Percentiles rank a stretch among this genome's conserved stretches.
These are phyloP conservation scores for Pteropus alecto DNA, from an alignment of 2,113 vertebrate genomes.

Conservation along the genomic window DNA sequence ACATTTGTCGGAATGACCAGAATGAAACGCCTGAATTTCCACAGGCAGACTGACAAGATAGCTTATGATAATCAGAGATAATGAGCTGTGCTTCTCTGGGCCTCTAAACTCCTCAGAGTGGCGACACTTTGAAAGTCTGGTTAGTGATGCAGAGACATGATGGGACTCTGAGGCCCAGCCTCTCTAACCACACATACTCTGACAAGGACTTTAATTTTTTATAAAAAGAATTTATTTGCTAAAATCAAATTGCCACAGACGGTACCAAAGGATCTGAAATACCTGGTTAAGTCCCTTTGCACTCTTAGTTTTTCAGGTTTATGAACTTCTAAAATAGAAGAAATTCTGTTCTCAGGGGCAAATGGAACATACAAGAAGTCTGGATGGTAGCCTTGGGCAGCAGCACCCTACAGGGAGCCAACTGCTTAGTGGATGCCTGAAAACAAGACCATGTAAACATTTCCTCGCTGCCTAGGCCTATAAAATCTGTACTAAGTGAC, in stretches of 20 bases:
- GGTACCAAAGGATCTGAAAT: conserved; percentile 9
- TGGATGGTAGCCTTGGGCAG: not conserved
- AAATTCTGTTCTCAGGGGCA: conserved; percentile 37
- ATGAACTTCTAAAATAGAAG: conserved; percentile 49
- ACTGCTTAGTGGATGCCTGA: not conserved
- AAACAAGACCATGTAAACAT: conserved; percentile 19
- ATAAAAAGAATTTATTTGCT: conserved; percentile 33
- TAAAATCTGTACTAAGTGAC: conserved; percentile 42
- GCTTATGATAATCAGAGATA: conserved; percentile 50
- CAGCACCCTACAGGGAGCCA: conserved; percentile 14
- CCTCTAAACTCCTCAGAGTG: not conserved
- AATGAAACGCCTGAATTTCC: conserved; percentile 16
- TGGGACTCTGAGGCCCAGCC: not conserved
- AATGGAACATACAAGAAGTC: not conserved
- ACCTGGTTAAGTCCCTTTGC: not conserved
- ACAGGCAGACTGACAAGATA: not conserved
- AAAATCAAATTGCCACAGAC: conserved; percentile 11
- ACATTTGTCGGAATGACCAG: not conserved
- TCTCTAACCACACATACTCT: not conserved
- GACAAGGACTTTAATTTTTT: conserved; percentile 21
- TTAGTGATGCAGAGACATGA: conserved; percentile 7
- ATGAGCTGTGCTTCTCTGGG: conserved; percentile 24
- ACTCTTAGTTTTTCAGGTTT: not conserved
- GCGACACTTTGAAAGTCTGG: not conserved
- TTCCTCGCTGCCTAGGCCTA: not conserved